phyloP scores from a whole-genome alignment of 2,888 invertebrate genomes.

The Plemyria rubiginata region DNA sequence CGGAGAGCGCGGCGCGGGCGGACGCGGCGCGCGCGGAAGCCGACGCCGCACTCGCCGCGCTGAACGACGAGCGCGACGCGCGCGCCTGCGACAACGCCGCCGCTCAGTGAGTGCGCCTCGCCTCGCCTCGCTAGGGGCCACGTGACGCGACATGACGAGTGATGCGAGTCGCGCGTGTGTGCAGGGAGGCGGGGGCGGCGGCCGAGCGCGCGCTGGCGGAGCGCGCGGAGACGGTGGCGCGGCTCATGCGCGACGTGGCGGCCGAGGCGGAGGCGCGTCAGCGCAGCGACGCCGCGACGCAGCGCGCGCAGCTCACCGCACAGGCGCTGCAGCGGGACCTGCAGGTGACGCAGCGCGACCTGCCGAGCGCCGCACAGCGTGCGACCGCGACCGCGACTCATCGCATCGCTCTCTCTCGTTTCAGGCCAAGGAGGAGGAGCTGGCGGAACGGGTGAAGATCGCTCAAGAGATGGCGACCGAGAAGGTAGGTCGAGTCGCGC shows the following conservation, averaged over 20 bases:
- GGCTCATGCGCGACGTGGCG: constrained; percentile 57
- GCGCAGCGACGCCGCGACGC: constrained; percentile 45
- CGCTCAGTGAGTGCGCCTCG: background rate
- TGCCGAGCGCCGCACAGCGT: background rate
- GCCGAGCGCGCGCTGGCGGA: constrained; percentile 44
- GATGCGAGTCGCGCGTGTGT: background rate
- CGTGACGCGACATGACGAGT: background rate
- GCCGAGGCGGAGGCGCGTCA: constrained; percentile 47
- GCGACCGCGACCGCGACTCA: background rate
- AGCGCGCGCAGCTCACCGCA: background rate
- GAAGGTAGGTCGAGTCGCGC: constrained; percentile 49
- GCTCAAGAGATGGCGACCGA: constrained; percentile 61
- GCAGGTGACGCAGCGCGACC: background rate
- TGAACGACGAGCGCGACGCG: constrained; percentile 44
- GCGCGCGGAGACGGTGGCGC: constrained; percentile 50
- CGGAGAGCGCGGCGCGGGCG: background rate
- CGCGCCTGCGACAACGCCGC: constrained; percentile 3
- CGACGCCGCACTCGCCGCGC: constrained; percentile 31
- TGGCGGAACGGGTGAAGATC: constrained; percentile 56
- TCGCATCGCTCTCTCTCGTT: constrained; percentile 10
- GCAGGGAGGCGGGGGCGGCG: constrained; percentile 8
- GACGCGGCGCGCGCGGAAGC: no score
- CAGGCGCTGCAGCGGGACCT: background rate
- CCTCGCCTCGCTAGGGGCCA: background rate
- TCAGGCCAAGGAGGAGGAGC: constrained; percentile 60